phyloP scores from a whole-genome alignment of 2,113 vertebrate genomes.

The Microtus ochrogaster region DNA sequence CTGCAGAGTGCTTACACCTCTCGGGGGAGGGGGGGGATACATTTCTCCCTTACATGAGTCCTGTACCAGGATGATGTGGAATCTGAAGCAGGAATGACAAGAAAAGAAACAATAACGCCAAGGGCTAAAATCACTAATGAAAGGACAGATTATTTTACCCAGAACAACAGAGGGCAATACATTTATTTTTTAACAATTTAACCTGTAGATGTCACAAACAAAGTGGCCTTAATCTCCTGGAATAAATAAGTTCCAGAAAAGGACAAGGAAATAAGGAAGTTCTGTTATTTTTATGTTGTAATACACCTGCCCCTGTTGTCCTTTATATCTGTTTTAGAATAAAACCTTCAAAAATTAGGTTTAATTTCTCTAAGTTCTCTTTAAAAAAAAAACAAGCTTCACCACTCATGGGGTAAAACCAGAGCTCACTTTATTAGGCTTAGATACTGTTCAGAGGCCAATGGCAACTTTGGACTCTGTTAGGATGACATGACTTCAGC shows the following conservation, averaged over 20 bases:
- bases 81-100: neutral
- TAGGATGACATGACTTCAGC: slow-evolving; percentile 13
- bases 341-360: slow-evolving; percentile 5
- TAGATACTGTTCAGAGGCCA: neutral
- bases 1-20: neutral
- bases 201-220: neutral
- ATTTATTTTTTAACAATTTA: neutral
- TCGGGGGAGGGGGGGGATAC: neutral
- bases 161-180: neutral
- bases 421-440: neutral
- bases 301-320: neutral
- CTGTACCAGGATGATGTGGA: neutral
- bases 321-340: slow-evolving; percentile 19
- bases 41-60: neutral
- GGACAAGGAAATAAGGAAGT: neutral
- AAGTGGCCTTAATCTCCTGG: neutral
- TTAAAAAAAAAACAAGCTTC: neutral
- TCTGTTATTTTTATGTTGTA: neutral
- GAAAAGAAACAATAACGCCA: neutral
- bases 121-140: neutral
- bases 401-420: neutral
- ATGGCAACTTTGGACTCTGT: neutral
- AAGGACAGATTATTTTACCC: neutral
- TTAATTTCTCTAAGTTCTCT: neutral
- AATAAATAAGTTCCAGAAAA: slow-evolving; percentile 22